Percentiles rank a stretch among this genome's conserved stretches.
Conservation (phyloP, 2,888 invertebrate genomes). For the Emesis russula region DNA sequence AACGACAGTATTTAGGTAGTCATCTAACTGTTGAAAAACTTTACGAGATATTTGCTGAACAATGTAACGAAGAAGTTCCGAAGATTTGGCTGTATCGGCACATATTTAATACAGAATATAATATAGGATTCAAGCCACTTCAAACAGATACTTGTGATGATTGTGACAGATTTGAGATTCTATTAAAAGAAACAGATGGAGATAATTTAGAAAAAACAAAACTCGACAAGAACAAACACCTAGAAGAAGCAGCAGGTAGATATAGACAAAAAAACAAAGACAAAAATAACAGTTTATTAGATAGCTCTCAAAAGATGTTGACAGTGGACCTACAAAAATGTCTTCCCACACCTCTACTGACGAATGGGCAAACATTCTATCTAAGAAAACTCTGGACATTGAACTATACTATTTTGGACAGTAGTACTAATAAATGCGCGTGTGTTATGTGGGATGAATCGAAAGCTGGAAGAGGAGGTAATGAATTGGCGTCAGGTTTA, state of each 20-base stretch:
- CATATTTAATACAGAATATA: slow-evolving; percentile 9
- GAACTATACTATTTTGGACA: neutral
- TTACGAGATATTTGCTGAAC: too few relatives aligned
- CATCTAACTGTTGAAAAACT: neutral
- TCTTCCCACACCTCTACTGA: slow-evolving; percentile 55
- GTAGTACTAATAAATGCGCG: neutral
- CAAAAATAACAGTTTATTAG: too few relatives aligned
- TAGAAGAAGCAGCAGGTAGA: too few relatives aligned
- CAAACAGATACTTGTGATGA: slow-evolving; percentile 5
- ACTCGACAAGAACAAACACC: too few relatives aligned
- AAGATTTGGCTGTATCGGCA: slow-evolving; percentile 4
- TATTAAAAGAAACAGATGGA: too few relatives aligned
- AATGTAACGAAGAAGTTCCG: neutral
- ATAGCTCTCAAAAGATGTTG: slow-evolving; percentile 20
- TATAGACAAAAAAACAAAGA: too few relatives aligned
- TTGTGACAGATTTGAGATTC: slow-evolving; percentile 9
- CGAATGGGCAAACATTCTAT: slow-evolving; percentile 57
- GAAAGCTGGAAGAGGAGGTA: neutral
- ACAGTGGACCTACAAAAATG: slow-evolving; percentile 63
- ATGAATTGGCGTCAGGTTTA: neutral
- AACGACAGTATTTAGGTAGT: slow-evolving; percentile 29
- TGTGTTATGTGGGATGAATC: slow-evolving; percentile 3
- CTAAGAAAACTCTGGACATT: slow-evolving; percentile 51
- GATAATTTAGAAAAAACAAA: too few relatives aligned
- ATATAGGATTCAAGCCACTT: slow-evolving; percentile 4